phyloP scores from a whole-genome alignment of 2,113 vertebrate species.

The Thunnus maccoyii region DNA sequence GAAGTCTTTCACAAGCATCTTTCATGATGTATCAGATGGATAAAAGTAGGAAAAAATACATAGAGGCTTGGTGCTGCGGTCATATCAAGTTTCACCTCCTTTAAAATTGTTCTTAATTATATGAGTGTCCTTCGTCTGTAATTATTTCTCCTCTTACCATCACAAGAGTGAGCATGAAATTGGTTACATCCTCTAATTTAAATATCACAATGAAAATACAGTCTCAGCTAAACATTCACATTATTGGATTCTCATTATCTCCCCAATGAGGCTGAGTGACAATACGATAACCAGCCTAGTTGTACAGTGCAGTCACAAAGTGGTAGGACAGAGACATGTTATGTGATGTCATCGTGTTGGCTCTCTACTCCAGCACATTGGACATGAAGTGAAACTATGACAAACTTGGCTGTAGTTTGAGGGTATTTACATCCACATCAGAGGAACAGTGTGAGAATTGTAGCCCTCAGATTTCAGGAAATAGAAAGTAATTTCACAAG shows the following conservation, averaged over 20 bases:
- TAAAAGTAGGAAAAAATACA: not conserved
- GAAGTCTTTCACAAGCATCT: not conserved
- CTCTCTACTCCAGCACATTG: constrained; percentile 1
- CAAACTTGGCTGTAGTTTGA: too few relatives aligned
- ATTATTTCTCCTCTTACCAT: constrained; percentile 6
- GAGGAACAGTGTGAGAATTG: not conserved
- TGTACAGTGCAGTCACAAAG: not conserved
- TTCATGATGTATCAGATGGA: not conserved
- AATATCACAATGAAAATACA: constrained; percentile 5
- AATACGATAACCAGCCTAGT: not conserved
- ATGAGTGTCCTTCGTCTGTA: not conserved
- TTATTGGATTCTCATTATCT: constrained; percentile 24
- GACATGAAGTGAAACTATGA: too few relatives aligned
- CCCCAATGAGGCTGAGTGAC: not conserved
- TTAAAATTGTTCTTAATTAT: not conserved
- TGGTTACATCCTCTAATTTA: constrained; percentile 18
- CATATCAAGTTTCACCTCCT: not conserved
- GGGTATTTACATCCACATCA: too few relatives aligned
- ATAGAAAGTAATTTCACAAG: not conserved
- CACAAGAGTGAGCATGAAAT: not conserved
- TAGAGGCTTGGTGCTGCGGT: not conserved
- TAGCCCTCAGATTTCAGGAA: not conserved
- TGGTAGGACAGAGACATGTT: not conserved
- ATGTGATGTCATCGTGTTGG: not conserved
- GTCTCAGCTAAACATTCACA: constrained; percentile 13